Conservation (phyloP, 2,797 vertebrate genomes). For the Saxicola maurus region DNA sequence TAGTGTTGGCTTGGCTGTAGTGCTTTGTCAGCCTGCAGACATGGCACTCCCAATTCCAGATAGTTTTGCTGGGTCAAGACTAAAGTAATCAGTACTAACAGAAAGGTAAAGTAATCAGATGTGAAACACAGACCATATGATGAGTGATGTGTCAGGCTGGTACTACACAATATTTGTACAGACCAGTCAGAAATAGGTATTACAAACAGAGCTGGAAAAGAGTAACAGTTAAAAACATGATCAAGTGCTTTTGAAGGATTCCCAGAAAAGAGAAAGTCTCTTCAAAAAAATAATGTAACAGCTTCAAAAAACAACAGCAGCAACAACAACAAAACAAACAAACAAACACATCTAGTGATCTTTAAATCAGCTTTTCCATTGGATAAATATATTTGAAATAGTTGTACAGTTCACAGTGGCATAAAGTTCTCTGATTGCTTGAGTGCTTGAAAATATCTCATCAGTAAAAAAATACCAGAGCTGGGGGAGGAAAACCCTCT, state of each 20-base stretch:
- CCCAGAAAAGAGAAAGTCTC: conserved; percentile 13
- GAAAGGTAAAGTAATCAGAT: conserved; percentile 1
- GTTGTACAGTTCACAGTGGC: conserved; percentile 65
- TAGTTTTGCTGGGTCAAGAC: conserved; percentile 8
- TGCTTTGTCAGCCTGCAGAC: conserved; percentile 1
- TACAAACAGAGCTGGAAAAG: conserved; percentile 8
- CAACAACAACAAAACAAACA: neutral
- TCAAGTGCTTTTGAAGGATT: neutral
- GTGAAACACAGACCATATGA: neutral
- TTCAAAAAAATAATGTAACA: conserved; percentile 45
- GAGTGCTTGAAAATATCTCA: conserved; percentile 73
- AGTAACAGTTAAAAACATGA: neutral
- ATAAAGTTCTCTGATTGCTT: conserved; percentile 70
- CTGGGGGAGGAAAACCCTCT: conserved; percentile 72
- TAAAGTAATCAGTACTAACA: conserved; percentile 21
- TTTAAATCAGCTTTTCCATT: conserved; percentile 61
- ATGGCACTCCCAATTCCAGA: conserved; percentile 46
- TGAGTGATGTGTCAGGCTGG: neutral
- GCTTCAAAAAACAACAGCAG: neutral
- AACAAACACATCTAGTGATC: neutral
- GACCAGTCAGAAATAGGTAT: neutral
- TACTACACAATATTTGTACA: conserved; percentile 1
- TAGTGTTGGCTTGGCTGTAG: neutral
- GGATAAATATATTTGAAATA: conserved; percentile 73
- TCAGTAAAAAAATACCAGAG: conserved; percentile 81